Evolutionary conservation across 2,797 vertebrate genomes (phyloP), one percentile per base, ranked within the genome.

Genomic region (Sebastes vulpes): DNA sequence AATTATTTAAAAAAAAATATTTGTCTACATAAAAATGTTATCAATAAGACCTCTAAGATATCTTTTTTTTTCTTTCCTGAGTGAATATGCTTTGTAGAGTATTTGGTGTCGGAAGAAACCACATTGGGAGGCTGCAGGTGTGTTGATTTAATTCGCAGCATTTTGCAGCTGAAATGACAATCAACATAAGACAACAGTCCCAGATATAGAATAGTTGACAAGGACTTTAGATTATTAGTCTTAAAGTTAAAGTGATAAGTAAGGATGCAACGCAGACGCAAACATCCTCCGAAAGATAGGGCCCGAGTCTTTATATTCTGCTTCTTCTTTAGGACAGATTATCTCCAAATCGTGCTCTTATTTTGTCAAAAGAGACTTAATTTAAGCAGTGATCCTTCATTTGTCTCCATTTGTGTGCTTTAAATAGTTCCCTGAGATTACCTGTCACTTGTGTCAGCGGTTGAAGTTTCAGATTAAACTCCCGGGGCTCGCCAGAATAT

Each of bases 371-470:
- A 3, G 16, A 6, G 70, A 18, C 38, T 75, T 67, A 28, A 65
- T 35, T 48, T 42, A 4, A 53, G 57, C 42, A 8, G 0, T 35
- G 64, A 59, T 56, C 57, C 50, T 70, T 64, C 23, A 66, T 81
- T 83, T 73, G 75, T 86, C 72, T 56, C 25, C 38, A 20, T 58
- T 31, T 65, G 11, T 31, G 28, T 3, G 18, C 9, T 25, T 46
- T 32, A 18, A 74, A 57, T 32, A n/a, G 52, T 77, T 76, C 35
- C 35, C 48, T 65, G 46, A 65, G 70, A 86, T 85, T 50, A 86
- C 82, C 83, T 90, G 79, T 81, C 83, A 86, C 65, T 77, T 9
- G 18, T 77, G 53, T 46, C 68, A 57, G 23, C 1, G 75, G 31
- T 18, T n/a, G 18, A 35, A 63, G 79, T 67, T 82, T 56, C 1